Conservation (phyloP, 2,797 vertebrate species). For the Uromys caudimaculatus region DNA sequence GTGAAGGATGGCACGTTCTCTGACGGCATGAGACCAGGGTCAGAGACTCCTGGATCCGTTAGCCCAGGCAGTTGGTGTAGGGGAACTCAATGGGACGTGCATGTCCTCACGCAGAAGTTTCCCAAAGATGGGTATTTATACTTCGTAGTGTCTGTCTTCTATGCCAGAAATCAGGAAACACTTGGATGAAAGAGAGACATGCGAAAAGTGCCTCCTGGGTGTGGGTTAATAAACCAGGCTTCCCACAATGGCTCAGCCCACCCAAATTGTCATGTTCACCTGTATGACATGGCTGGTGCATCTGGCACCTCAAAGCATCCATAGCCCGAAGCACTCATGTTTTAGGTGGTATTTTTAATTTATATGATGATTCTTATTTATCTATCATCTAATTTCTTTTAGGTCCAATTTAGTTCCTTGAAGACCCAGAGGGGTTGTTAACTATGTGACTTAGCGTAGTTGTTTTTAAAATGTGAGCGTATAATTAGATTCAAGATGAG, state of each 20-base stretch:
- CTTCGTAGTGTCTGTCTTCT: constrained; percentile 55
- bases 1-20: neutral
- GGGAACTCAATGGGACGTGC: neutral
- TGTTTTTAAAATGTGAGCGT: constrained; percentile 47
- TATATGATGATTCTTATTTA: constrained; percentile 77
- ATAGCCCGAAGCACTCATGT: constrained; percentile 61
- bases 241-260: constrained; percentile 66
- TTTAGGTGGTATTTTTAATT: constrained; percentile 72
- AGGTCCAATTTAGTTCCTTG: constrained; percentile 72
- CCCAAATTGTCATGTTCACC: constrained; percentile 65
- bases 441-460: constrained; percentile 19
- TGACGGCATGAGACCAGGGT: neutral
- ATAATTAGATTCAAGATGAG: constrained; percentile 61
- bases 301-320: constrained; percentile 60
- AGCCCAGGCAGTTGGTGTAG: neutral
- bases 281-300: neutral
- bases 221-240: constrained; percentile 70
- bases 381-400: constrained; percentile 72
- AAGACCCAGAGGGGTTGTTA: constrained; percentile 68
- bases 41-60: constrained; percentile 9
- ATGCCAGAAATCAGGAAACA: constrained; percentile 62
- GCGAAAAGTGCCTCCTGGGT: constrained; percentile 61
- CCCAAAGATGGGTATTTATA: constrained; percentile 35
- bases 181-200: constrained; percentile 3
- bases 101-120: neutral